Evolutionary conservation across 2,113 vertebrate species (phyloP).

Genomic region (Solenodon paradoxus): DNA sequence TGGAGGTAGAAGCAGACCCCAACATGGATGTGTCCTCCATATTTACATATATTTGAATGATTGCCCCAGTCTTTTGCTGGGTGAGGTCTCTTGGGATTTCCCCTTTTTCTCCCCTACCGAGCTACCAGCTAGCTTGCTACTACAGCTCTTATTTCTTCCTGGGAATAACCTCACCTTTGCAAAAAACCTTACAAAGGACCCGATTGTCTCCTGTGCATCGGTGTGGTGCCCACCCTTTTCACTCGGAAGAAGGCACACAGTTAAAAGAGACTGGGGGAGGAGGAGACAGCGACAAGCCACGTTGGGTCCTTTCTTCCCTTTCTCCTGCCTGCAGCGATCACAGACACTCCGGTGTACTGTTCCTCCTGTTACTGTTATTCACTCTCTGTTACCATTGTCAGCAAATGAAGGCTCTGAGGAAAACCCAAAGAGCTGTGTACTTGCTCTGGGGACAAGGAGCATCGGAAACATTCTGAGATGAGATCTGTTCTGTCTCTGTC

Average conservation of each 20-base stretch:
- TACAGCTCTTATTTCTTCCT: conserved; percentile 40
- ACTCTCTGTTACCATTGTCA: background rate
- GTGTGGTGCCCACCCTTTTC: background rate
- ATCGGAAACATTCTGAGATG: background rate
- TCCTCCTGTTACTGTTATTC: background rate
- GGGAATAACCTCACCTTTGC: conserved; percentile 51
- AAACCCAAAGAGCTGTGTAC: background rate
- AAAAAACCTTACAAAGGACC: conserved; percentile 38
- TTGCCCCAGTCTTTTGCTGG: background rate
- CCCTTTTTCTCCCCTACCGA: conserved; percentile 60
- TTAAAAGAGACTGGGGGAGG: background rate
- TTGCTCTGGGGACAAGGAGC: background rate
- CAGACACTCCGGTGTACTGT: background rate
- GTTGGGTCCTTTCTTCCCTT: background rate
- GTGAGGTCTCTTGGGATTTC: conserved; percentile 63
- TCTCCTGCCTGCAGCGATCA: background rate
- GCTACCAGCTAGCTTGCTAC: too few relatives aligned
- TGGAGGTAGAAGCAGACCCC: conserved; percentile 26
- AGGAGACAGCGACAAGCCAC: background rate
- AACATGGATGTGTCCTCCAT: background rate
- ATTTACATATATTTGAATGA: conserved; percentile 68
- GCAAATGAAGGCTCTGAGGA: background rate
- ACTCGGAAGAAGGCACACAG: background rate
- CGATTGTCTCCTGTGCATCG: background rate
- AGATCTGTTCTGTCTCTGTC: background rate